Evolutionary conservation across 2,113 vertebrate genomes (phyloP).

Genomic region (Siniperca knerii): DNA sequence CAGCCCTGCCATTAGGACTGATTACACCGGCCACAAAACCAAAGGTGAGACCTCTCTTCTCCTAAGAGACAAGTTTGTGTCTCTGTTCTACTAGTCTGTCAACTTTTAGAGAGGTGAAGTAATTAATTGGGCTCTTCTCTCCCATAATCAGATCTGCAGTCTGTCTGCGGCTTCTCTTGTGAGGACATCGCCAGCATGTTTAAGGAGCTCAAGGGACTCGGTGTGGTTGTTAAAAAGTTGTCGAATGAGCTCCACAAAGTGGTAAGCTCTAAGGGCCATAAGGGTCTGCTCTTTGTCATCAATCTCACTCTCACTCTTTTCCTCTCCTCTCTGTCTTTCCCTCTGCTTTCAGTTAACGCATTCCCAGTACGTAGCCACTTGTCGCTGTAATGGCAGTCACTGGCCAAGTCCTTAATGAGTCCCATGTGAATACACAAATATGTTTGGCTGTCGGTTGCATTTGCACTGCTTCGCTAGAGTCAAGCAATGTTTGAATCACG

Average conservation of each 20-base stretch:
- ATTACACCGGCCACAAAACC: constrained; percentile 94
- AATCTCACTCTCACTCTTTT: constrained; percentile 32
- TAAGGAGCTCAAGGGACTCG: constrained; percentile 92
- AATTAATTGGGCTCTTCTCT: constrained; percentile 34
- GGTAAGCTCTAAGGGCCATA: constrained; percentile 84
- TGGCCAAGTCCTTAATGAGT: constrained; percentile 78
- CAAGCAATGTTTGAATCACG: constrained; percentile 77
- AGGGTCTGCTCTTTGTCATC: constrained; percentile 52
- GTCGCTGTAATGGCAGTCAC: constrained; percentile 66
- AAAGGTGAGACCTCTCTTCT: constrained; percentile 83
- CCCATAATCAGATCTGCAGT: constrained; percentile 84
- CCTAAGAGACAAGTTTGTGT: not conserved
- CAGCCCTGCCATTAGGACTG: constrained; percentile 94
- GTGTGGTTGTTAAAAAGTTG: constrained; percentile 90
- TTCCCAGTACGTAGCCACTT: constrained; percentile 68
- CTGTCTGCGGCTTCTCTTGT: constrained; percentile 95
- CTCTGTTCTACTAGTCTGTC: not conserved
- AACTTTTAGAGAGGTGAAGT: constrained; percentile 12
- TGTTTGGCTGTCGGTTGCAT: constrained; percentile 68
- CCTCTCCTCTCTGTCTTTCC: constrained; percentile 14
- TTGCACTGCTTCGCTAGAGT: constrained; percentile 73
- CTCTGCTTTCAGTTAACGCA: constrained; percentile 36
- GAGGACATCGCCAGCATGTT: constrained; percentile 94
- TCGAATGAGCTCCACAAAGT: constrained; percentile 91
- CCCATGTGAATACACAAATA: constrained; percentile 80